A percentile compares a stretch with the other conserved stretches of the same genome.
Conservation (phyloP, 2,797 vertebrate genomes). For the Melanotaenia trifasciata region DNA sequence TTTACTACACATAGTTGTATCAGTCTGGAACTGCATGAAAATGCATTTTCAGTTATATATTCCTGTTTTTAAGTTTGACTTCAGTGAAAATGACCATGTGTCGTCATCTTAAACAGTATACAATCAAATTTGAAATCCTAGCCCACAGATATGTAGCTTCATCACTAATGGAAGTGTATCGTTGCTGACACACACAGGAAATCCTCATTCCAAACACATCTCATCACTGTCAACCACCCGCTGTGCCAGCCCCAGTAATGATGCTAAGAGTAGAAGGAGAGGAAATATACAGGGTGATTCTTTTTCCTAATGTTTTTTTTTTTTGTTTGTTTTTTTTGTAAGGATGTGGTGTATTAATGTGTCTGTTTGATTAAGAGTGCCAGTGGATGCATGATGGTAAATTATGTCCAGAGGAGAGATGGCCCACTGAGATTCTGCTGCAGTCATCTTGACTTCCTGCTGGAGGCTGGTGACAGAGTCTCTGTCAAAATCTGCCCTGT, state of each 20-base stretch:
- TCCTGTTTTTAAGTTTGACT: conserved; percentile 6
- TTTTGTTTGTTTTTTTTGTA: conserved; percentile 30
- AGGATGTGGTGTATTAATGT: conserved; percentile 16
- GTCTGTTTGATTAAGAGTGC: conserved; percentile 33
- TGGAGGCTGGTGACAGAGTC: conserved; percentile 53
- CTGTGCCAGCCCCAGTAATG: conserved; percentile 47
- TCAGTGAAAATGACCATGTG: neutral
- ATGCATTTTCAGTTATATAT: neutral
- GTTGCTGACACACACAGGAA: conserved; percentile 49
- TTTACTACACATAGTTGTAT: neutral
- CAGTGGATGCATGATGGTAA: conserved; percentile 19
- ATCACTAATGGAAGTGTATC: conserved; percentile 37
- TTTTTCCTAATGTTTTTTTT: conserved; percentile 13
- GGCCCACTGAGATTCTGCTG: conserved; percentile 52
- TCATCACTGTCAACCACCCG: conserved; percentile 66
- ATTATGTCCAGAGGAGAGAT: conserved; percentile 53
- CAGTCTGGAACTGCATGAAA: neutral
- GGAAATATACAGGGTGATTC: conserved; percentile 29
- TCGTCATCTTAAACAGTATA: conserved; percentile 15
- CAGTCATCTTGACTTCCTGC: conserved; percentile 49
- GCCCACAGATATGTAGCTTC: conserved; percentile 33
- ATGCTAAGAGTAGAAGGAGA: conserved; percentile 41
- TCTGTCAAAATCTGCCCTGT: conserved; percentile 37
- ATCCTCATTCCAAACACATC: conserved; percentile 48
- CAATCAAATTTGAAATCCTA: conserved; percentile 32